Evolutionary conservation across 2,888 invertebrate species (phyloP).

Genomic region (Eulithis testata): DNA sequence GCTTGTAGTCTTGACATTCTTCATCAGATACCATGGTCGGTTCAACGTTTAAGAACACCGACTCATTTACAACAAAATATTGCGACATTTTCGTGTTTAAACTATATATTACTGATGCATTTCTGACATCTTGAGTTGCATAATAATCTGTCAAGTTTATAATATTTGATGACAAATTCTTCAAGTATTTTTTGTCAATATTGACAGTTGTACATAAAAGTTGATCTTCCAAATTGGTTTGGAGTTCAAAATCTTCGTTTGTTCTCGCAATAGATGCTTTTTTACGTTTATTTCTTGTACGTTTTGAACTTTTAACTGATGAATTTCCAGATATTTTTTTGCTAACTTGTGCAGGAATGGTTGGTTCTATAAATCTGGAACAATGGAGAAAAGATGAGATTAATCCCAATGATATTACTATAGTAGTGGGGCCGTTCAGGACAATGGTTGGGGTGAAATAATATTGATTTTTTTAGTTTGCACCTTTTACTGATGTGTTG

Average conservation of each 20-base stretch:
- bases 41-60: constrained; percentile 6
- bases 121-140: not conserved
- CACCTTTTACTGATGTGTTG: too few relatives aligned
- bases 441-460: too few relatives aligned
- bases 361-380: too few relatives aligned
- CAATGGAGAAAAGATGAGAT: too few relatives aligned
- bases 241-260: not conserved
- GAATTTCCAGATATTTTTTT: not conserved
- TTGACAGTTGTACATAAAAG: not conserved
- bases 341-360: too few relatives aligned
- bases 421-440: too few relatives aligned
- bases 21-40: constrained; percentile 4
- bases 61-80: constrained; percentile 11
- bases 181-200: not conserved
- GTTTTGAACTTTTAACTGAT: not conserved
- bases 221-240: not conserved
- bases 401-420: too few relatives aligned
- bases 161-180: not conserved
- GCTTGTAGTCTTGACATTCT: constrained; percentile 1
- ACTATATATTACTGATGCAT: constrained; percentile 2
- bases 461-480: too few relatives aligned
- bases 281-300: not conserved
- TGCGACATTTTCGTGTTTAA: constrained; percentile 3
- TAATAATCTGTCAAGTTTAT: not conserved
- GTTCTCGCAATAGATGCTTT: not conserved